Percentiles rank a stretch among this genome's conserved stretches.
Conservation (phyloP, 2,113 vertebrate species). For the Trichechus manatus region DNA sequence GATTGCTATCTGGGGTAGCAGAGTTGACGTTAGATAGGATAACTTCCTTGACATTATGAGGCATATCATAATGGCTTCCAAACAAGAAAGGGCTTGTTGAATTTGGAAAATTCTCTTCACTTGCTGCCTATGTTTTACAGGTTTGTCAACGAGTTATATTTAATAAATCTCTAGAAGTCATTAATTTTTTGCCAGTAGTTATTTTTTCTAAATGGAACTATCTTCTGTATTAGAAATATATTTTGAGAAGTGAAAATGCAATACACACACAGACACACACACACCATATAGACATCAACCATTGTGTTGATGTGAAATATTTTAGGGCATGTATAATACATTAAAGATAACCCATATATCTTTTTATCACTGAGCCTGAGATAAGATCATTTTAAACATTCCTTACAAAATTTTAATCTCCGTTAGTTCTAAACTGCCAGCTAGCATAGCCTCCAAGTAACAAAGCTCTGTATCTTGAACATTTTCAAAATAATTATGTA, state of each 20-base stretch:
- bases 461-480: slow-evolving; percentile 56
- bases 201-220: slow-evolving; percentile 53
- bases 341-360: slow-evolving; percentile 55
- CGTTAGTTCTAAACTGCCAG: slow-evolving; percentile 61
- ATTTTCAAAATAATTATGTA: slow-evolving; percentile 78
- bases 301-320: slow-evolving; percentile 54
- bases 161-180: slow-evolving; percentile 46
- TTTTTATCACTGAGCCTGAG: slow-evolving; percentile 53
- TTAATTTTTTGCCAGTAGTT: slow-evolving; percentile 22
- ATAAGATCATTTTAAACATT: slow-evolving; percentile 59
- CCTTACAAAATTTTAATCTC: slow-evolving; percentile 64
- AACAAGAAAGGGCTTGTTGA: slow-evolving; percentile 9
- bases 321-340: slow-evolving; percentile 15
- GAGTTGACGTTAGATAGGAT: background rate
- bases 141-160: slow-evolving; percentile 42
- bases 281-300: background rate
- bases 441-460: slow-evolving; percentile 64
- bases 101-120: slow-evolving; percentile 34
- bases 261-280: background rate
- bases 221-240: slow-evolving; percentile 55
- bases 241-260: slow-evolving; percentile 33
- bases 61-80: slow-evolving; percentile 9
- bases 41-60: background rate
- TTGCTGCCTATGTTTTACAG: background rate
- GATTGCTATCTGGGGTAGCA: background rate